Conservation (phyloP, 2,888 invertebrate species). For the Ichneumoninae sp. region DNA sequence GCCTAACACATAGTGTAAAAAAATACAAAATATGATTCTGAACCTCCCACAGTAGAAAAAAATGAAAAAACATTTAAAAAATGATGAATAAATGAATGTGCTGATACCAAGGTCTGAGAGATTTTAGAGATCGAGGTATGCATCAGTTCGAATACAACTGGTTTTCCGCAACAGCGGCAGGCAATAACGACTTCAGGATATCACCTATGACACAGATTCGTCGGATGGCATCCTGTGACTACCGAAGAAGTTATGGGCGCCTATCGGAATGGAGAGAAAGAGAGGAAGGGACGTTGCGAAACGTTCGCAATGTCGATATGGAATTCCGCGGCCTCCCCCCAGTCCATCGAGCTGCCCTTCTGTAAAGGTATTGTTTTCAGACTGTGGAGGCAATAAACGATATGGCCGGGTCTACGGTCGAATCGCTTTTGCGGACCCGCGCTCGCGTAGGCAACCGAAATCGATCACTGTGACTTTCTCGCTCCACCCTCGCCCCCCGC, state of each 20-base stretch:
- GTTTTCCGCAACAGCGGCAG: neutral
- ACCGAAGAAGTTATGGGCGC: constrained; percentile 26
- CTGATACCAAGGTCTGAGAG: neutral
- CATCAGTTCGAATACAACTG: neutral
- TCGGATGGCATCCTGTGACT: neutral
- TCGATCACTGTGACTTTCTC: constrained; percentile 56
- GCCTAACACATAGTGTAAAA: too few relatives aligned
- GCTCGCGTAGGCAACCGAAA: constrained; percentile 63
- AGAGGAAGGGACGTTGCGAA: constrained; percentile 12
- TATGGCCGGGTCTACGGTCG: constrained; percentile 70
- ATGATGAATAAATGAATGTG: neutral
- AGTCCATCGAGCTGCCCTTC: constrained; percentile 43
- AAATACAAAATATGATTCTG: neutral
- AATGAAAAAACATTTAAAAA: neutral
- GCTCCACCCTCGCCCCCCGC: constrained; percentile 18
- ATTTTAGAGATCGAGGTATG: neutral
- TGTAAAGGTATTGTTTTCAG: constrained; percentile 73
- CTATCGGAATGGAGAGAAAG: neutral
- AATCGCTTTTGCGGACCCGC: constrained; percentile 67
- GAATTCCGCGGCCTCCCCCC: constrained; percentile 18
- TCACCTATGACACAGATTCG: neutral
- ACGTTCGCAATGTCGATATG: constrained; percentile 52
- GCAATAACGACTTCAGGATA: neutral
- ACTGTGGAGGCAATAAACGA: constrained; percentile 77
- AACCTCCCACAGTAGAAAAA: neutral